Conservation (phyloP, 2,113 vertebrate genomes). For the Channa argus region DNA sequence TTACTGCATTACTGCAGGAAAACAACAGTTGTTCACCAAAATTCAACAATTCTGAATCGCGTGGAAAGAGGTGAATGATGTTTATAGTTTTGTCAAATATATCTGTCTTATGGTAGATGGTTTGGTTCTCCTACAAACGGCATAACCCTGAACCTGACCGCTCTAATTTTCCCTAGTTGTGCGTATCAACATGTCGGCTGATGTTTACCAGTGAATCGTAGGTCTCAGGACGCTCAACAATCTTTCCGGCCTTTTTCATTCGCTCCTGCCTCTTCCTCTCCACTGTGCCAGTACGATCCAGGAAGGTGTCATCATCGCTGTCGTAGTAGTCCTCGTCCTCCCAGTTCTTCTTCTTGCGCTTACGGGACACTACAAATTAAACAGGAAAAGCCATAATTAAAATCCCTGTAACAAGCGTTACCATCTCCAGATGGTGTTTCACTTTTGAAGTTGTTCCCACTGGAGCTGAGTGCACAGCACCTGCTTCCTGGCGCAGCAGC, state of each 20-base stretch:
- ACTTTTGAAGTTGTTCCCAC: not conserved
- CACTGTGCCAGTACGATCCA: conserved; percentile 94
- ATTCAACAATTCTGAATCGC: too few relatives aligned
- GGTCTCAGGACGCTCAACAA: conserved; percentile 92
- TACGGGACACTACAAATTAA: conserved; percentile 88
- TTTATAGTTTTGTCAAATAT: too few relatives aligned
- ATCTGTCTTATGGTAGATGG: too few relatives aligned
- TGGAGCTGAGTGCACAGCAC: conserved; percentile 65
- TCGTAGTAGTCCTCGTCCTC: conserved; percentile 98
- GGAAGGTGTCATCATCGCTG: conserved; percentile 97
- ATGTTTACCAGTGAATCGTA: conserved; percentile 90
- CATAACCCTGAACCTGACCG: not conserved
- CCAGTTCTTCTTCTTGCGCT: conserved; percentile 98
- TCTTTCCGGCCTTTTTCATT: conserved; percentile 97
- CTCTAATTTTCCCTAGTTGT: not conserved
- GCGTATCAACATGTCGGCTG: not conserved
- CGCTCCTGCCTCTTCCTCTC: conserved; percentile 94
- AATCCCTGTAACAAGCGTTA: not conserved
- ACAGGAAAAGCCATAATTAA: not conserved
- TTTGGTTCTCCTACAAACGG: not conserved
- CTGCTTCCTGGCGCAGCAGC: conserved; percentile 95
- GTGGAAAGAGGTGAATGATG: too few relatives aligned
- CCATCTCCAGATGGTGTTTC: not conserved
- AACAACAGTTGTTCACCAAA: too few relatives aligned
- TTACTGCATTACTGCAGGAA: too few relatives aligned